Percentiles rank a stretch among this genome's conserved stretches.
Conservation (phyloP, 2,113 vertebrate species). For the Silurus glanis region DNA sequence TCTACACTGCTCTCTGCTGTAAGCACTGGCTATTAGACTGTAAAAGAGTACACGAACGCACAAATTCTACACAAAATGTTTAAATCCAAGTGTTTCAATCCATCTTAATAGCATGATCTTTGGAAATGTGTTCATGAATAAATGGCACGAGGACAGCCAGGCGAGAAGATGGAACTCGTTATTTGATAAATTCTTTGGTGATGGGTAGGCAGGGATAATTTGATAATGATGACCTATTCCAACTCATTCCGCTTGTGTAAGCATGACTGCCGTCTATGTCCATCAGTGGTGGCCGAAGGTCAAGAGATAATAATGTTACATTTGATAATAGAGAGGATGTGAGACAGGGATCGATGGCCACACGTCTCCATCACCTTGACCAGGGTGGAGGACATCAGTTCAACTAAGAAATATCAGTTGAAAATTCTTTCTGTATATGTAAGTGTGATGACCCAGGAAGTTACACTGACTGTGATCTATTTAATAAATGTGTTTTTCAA, state of each 20-base stretch:
- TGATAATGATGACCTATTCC: slow-evolving; percentile 76
- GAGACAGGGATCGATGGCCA: slow-evolving; percentile 71
- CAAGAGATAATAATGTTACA: slow-evolving; percentile 63
- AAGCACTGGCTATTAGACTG: background rate
- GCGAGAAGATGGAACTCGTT: slow-evolving; percentile 36
- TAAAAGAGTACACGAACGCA: background rate
- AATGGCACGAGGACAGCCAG: background rate
- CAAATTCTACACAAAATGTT: background rate
- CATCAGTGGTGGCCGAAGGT: slow-evolving; percentile 62
- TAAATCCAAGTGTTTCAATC: background rate
- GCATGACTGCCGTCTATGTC: slow-evolving; percentile 68
- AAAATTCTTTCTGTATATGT: background rate
- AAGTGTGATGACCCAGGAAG: background rate
- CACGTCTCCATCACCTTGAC: slow-evolving; percentile 68
- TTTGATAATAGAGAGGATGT: slow-evolving; percentile 72
- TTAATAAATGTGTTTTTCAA: background rate
- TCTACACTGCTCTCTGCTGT: slow-evolving; percentile 28
- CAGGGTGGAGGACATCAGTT: slow-evolving; percentile 51
- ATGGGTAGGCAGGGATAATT: slow-evolving; percentile 72
- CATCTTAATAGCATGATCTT: background rate
- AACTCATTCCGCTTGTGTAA: slow-evolving; percentile 73
- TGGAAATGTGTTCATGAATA: slow-evolving; percentile 32
- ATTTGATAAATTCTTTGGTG: slow-evolving; percentile 53
- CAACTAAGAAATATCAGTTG: background rate
- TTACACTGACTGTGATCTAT: background rate